A percentile compares a stretch with the other conserved stretches of the same genome.
phyloP scores from a whole-genome alignment of 2,113 vertebrate species.

The Crotalus helleri region DNA sequence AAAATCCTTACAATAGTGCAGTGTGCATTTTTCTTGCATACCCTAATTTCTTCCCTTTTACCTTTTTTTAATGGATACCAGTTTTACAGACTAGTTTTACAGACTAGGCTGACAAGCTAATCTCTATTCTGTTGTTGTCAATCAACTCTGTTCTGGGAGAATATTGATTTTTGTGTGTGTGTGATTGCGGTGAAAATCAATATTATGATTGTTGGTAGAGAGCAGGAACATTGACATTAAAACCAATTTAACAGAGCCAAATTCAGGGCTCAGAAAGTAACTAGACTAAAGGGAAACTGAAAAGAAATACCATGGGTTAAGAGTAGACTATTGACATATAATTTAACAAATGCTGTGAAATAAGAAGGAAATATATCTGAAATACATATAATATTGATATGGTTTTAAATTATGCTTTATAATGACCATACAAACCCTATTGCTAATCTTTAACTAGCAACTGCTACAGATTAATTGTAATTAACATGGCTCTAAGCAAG shows the following conservation, averaged over 20 bases:
- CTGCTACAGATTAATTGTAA: slow-evolving; percentile 40
- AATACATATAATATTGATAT: neutral
- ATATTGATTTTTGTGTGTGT: neutral
- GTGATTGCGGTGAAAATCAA: slow-evolving; percentile 32
- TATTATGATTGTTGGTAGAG: slow-evolving; percentile 39
- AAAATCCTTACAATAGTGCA: neutral
- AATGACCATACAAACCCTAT: slow-evolving; percentile 53
- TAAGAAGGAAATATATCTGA: slow-evolving; percentile 24
- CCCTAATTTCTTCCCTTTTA: neutral
- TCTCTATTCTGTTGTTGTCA: slow-evolving; percentile 36
- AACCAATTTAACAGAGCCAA: slow-evolving; percentile 36
- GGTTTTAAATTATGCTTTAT: slow-evolving; percentile 56
- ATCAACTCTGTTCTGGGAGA: slow-evolving; percentile 37
- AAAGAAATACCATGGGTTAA: slow-evolving; percentile 53
- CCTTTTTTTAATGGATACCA: slow-evolving; percentile 11
- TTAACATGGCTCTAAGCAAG: slow-evolving; percentile 7
- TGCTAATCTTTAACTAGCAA: slow-evolving; percentile 45
- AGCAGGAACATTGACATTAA: slow-evolving; percentile 34
- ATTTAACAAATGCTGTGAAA: slow-evolving; percentile 7
- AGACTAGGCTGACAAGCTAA: slow-evolving; percentile 1
- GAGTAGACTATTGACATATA: slow-evolving; percentile 49
- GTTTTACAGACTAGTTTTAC: slow-evolving; percentile 5
- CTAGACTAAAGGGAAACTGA: slow-evolving; percentile 34
- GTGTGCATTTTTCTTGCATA: neutral
- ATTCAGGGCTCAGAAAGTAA: slow-evolving; percentile 26